phyloP scores from a whole-genome alignment of 2,888 invertebrate genomes.

The Nasonia oneida region DNA sequence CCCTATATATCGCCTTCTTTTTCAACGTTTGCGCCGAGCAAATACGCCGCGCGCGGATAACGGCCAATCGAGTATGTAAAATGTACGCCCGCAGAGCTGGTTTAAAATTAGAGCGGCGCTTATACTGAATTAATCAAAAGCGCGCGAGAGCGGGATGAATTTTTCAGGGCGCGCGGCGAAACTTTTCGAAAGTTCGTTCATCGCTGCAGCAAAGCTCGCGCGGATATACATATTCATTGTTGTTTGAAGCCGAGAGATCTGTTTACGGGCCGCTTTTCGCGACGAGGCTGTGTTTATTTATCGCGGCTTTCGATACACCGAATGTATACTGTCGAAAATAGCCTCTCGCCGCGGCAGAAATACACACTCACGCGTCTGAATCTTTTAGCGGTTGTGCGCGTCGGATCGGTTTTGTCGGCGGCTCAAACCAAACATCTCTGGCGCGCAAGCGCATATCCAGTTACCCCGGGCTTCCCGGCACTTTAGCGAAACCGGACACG shows the following conservation, averaged over 20 bases:
- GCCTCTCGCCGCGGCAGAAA: background rate
- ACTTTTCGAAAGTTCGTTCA: constrained; percentile 1
- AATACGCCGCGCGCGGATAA: constrained; percentile 2
- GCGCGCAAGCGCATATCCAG: constrained; percentile 35
- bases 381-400: background rate
- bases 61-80: constrained; percentile 44
- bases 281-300: no score
- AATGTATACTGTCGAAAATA: background rate
- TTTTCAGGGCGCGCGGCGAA: background rate
- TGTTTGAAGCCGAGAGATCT: background rate
- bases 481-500: constrained; percentile 59
- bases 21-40: constrained; percentile 27
- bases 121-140: constrained; percentile 16
- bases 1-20: background rate
- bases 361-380: background rate
- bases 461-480: constrained; percentile 51
- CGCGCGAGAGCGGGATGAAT: background rate
- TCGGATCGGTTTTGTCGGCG: constrained; percentile 47
- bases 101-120: constrained; percentile 21
- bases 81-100: background rate
- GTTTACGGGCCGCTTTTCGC: no score
- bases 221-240: background rate
- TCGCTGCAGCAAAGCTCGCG: background rate
- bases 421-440: constrained; percentile 44
- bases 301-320: no score